Conservation (phyloP, 2,797 vertebrate genomes). For the Sebastes itinus region DNA sequence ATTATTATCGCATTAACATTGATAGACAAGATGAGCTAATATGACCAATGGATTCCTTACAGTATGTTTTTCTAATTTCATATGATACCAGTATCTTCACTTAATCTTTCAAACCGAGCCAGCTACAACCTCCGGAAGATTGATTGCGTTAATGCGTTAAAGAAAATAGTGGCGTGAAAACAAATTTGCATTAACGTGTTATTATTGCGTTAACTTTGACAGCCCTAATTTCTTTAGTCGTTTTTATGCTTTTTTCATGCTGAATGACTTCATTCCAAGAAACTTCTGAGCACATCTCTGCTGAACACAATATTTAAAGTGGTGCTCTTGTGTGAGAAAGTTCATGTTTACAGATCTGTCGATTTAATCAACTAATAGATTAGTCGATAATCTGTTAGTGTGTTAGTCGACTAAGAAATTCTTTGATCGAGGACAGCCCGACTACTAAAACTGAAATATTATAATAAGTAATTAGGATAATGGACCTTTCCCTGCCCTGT, state of each 20-base stretch:
- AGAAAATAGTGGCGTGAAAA: no score
- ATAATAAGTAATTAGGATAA: not conserved
- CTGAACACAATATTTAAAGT: not conserved
- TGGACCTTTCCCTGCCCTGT: not conserved
- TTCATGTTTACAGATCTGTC: not conserved
- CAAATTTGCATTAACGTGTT: no score
- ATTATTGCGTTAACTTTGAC: no score
- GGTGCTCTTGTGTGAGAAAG: not conserved
- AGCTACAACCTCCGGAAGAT: not conserved
- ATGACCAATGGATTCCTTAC: no score
- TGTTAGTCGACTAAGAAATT: not conserved
- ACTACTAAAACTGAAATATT: not conserved
- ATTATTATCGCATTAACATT: no score
- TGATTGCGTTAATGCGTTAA: no score
- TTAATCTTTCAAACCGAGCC: not conserved
- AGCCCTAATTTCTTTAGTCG: no score
- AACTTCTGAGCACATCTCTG: not conserved
- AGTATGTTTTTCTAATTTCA: no score
- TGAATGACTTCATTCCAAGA: not conserved
- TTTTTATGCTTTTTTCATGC: not conserved
- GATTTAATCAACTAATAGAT: not conserved
- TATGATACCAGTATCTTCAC: not conserved
- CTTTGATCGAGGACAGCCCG: no score
- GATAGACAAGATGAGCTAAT: no score
- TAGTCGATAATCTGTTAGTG: no score